phyloP scores from a whole-genome alignment of 1,140 invertebrate genomes.

The Drosophila pallidifrons region DNA sequence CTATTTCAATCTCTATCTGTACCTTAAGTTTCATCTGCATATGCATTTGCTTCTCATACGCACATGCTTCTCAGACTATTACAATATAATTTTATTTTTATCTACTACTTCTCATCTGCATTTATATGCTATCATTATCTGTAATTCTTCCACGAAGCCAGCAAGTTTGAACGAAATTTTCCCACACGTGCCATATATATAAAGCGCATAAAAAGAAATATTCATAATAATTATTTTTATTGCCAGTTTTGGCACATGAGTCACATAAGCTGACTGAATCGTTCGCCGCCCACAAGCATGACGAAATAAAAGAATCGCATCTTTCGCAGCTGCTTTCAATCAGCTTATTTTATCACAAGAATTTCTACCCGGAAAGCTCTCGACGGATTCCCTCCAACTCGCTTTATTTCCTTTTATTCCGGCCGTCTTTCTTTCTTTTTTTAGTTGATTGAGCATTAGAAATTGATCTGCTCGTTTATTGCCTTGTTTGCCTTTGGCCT shows the following conservation, averaged over 20 bases:
- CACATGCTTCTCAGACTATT: not conserved
- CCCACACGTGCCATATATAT: conserved; percentile 12
- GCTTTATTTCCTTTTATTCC: conserved; percentile 34
- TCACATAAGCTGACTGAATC: conserved; percentile 26
- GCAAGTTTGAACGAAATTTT: not conserved
- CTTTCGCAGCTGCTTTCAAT: conserved; percentile 48
- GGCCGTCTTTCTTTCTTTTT: conserved; percentile 18
- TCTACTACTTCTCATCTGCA: not conserved
- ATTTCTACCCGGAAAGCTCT: conserved; percentile 58
- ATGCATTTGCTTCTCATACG: not conserved
- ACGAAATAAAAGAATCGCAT: conserved; percentile 21
- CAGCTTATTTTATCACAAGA: conserved; percentile 65
- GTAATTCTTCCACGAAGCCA: not conserved
- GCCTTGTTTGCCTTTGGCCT: conserved; percentile 60
- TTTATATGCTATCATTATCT: conserved; percentile 2
- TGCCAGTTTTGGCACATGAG: conserved; percentile 21
- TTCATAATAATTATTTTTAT: conserved; percentile 52
- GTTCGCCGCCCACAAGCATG: not conserved
- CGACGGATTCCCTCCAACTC: conserved; percentile 36
- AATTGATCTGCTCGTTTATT: conserved; percentile 79
- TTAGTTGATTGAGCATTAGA: conserved; percentile 80
- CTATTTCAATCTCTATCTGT: not conserved
- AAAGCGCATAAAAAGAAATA: conserved; percentile 17
- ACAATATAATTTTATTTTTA: conserved; percentile 11
- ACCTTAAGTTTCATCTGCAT: not conserved